Base-by-base conservation (phyloP, 2,888 invertebrate genomes). In the Chouioia cunea region DNA sequence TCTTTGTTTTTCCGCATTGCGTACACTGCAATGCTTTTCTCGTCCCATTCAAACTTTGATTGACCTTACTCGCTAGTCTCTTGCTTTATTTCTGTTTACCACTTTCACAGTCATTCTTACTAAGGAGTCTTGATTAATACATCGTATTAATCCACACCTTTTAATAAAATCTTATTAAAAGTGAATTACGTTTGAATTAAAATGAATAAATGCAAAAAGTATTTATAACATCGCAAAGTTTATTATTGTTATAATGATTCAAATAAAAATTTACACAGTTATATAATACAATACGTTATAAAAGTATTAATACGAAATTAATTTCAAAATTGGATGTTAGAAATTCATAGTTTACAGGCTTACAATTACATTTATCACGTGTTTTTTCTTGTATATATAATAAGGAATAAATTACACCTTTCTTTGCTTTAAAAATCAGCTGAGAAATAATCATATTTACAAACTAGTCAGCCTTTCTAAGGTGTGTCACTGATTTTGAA, bases 381-480 rank as follows among this genome's bases (percentile, higher is more conserved):
- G 23, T 48, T 4, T 27, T 46, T 36, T 6, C 27, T 23, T 53
- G 43, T 56, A 1, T 54, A 8, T 43, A 46, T 48, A 57, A 52
- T 52, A 56, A 47, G 18, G 44, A 54, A 56, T 58, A 6, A 64
- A 62, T 56, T 65, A 65, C 56, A 56, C 15, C 47, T 4, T 62
- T 54, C 18, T 54, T 14, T 36, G 36, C 10, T n/a, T 44, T n/a
- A 46, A 66, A 66, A 58, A 58, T 4, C 15, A 22, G 18, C 23
- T 58, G 48, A 66, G 20, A 27, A 12, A 58, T 62, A 23, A 48
- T 63, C 15, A 63, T 18, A 63, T 53, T 66, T 58, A 71, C 8
- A 66, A 4, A 58, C 27, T 27, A 63, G 6, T 66, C 53, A 69
- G 57, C 60, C 62, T 69, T 68, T 65, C 46, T n/a, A 52, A 47